Evolutionary conservation across 2,888 invertebrate genomes (phyloP).

Genomic region (Drosophila maculinotata): DNA sequence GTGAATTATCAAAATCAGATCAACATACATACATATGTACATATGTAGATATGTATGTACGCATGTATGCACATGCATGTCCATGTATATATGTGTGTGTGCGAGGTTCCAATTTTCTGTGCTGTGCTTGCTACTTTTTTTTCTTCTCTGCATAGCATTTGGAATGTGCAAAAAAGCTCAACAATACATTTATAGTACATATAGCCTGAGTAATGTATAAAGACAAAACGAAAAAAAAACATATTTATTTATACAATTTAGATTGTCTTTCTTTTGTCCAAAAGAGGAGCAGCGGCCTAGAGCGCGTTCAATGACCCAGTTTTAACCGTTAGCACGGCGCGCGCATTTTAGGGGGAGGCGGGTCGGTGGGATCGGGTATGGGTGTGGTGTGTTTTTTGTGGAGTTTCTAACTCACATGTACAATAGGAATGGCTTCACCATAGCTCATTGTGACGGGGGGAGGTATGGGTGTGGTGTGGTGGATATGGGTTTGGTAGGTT

Average conservation of each 20-base stretch:
- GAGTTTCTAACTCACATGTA: no score
- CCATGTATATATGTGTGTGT: neutral
- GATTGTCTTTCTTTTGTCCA: constrained; percentile 52
- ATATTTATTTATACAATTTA: constrained; percentile 66
- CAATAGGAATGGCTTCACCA: no score
- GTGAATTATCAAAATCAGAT: constrained; percentile 45
- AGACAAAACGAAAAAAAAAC: constrained; percentile 11
- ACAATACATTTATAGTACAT: constrained; percentile 28
- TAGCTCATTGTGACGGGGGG: no score
- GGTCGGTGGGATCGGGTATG: no score
- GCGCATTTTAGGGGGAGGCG: constrained; percentile 26
- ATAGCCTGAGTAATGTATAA: constrained; percentile 25
- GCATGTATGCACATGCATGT: neutral
- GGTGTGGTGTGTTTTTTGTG: no score
- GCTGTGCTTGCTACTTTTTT: constrained; percentile 32
- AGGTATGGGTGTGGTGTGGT: no score
- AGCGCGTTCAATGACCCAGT: constrained; percentile 59
- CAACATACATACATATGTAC: constrained; percentile 27
- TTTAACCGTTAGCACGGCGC: constrained; percentile 23
- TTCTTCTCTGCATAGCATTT: constrained; percentile 27
- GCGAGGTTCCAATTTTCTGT: constrained; percentile 14
- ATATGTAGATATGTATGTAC: neutral
- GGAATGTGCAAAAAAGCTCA: constrained; percentile 54
- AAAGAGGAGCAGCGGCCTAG: constrained; percentile 39
- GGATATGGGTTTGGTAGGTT: no score